Conservation (phyloP, 2,113 vertebrate genomes). For the Nematolebias whitei region DNA sequence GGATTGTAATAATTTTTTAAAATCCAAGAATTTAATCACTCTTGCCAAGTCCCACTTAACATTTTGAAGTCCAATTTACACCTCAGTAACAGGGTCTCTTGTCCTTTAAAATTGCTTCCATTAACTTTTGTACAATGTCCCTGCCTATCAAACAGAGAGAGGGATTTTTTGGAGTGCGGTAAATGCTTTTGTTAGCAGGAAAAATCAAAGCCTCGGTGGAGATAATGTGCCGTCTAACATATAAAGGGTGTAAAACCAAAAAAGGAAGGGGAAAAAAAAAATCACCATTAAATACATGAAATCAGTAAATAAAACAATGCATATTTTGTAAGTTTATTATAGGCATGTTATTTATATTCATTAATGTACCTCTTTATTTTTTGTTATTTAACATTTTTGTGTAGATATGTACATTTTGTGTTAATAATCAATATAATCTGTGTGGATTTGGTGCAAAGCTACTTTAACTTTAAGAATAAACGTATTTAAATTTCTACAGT, state of each 20-base stretch:
- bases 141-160: conserved; percentile 54
- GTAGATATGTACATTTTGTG: too few relatives aligned
- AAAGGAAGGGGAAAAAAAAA: background rate
- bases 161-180: conserved; percentile 29
- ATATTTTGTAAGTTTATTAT: background rate
- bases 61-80: conserved; percentile 63
- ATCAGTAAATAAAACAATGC: conserved; percentile 19
- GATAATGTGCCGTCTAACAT: conserved; percentile 30
- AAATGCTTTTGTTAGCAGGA: conserved; percentile 49
- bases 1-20: conserved; percentile 51
- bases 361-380: background rate
- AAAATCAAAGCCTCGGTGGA: conserved; percentile 40
- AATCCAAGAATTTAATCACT: conserved; percentile 63
- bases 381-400: background rate
- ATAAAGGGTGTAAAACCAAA: conserved; percentile 14
- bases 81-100: conserved; percentile 53
- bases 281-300: conserved; percentile 17
- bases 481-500: background rate
- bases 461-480: background rate
- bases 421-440: too few relatives aligned
- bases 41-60: conserved; percentile 51
- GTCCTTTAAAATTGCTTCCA: conserved; percentile 71
- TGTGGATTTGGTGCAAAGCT: background rate
- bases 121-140: conserved; percentile 55
- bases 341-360: too few relatives aligned